Conservation (phyloP, 2,797 vertebrate species). For the Ataeniobius toweri region DNA sequence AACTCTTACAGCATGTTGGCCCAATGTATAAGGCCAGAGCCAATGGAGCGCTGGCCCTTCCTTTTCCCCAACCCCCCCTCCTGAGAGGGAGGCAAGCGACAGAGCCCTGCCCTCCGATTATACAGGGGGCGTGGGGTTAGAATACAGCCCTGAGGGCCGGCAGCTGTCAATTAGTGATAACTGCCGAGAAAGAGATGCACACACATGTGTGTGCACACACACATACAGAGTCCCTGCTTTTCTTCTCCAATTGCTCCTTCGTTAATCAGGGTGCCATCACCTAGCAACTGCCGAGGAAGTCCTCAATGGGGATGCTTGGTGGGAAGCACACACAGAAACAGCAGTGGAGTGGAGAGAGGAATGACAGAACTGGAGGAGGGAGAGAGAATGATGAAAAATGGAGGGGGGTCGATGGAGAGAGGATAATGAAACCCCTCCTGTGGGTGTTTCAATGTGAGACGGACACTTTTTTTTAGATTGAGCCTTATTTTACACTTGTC, state of each 20-base stretch:
- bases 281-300: slow-evolving; percentile 89
- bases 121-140: slow-evolving; percentile 90
- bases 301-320: slow-evolving; percentile 84
- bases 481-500: slow-evolving; percentile 27
- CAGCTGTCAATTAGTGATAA: slow-evolving; percentile 99
- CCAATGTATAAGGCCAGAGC: slow-evolving; percentile 76
- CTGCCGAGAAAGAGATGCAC: slow-evolving; percentile 81
- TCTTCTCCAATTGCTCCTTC: slow-evolving; percentile 46
- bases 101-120: slow-evolving; percentile 93
- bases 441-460: slow-evolving; percentile 51
- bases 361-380: slow-evolving; percentile 43
- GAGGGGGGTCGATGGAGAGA: slow-evolving; percentile 59
- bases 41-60: slow-evolving; percentile 75
- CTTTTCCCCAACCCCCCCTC: slow-evolving; percentile 63
- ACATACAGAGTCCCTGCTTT: slow-evolving; percentile 25
- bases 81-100: slow-evolving; percentile 82
- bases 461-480: slow-evolving; percentile 23
- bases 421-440: slow-evolving; percentile 66
- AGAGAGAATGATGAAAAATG: slow-evolving; percentile 55
- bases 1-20: slow-evolving; percentile 64
- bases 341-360: slow-evolving; percentile 51
- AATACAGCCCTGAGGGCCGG: slow-evolving; percentile 94
- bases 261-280: slow-evolving; percentile 91
- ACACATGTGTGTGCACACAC: slow-evolving; percentile 28
- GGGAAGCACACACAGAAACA: slow-evolving; percentile 69